Percentiles rank a stretch among this genome's conserved stretches.
Conservation (phyloP, 2,113 vertebrate genomes). For the Petrocephalus microphthalmus region DNA sequence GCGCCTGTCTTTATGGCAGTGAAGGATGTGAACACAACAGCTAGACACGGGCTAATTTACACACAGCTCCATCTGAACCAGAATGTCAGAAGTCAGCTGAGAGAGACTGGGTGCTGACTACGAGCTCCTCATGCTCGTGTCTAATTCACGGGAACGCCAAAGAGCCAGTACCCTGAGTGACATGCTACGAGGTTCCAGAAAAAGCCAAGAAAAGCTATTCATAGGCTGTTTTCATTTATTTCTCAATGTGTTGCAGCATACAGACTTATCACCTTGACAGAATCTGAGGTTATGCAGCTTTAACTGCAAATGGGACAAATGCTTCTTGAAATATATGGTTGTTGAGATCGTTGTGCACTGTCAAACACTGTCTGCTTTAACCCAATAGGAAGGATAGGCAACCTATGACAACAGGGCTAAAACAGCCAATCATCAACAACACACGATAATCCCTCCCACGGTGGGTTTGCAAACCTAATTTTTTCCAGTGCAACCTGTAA, state of each 20-base stretch:
- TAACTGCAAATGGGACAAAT: not conserved
- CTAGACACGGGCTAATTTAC: not conserved
- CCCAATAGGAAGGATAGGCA: not conserved
- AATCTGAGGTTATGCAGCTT: not conserved
- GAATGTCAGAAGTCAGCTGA: not conserved
- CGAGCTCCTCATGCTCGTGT: not conserved
- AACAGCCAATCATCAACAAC: not conserved
- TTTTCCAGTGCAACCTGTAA: not conserved
- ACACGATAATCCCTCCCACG: not conserved
- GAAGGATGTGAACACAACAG: not conserved
- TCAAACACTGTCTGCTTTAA: not conserved
- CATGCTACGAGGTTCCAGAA: not conserved
- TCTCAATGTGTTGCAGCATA: not conserved
- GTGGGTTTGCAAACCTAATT: not conserved
- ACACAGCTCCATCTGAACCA: not conserved
- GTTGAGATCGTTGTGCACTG: not conserved
- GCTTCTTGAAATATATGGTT: not conserved
- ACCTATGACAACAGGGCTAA: not conserved
- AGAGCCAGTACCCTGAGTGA: not conserved
- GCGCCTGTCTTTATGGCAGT: not conserved
- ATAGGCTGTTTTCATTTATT: not conserved
- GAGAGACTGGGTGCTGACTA: not conserved
- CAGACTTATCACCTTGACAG: not conserved
- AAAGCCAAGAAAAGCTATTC: not conserved
- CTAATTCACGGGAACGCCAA: not conserved